Evolutionary conservation across 2,888 invertebrate genomes (phyloP).

Genomic region (Rhagonycha fulva): DNA sequence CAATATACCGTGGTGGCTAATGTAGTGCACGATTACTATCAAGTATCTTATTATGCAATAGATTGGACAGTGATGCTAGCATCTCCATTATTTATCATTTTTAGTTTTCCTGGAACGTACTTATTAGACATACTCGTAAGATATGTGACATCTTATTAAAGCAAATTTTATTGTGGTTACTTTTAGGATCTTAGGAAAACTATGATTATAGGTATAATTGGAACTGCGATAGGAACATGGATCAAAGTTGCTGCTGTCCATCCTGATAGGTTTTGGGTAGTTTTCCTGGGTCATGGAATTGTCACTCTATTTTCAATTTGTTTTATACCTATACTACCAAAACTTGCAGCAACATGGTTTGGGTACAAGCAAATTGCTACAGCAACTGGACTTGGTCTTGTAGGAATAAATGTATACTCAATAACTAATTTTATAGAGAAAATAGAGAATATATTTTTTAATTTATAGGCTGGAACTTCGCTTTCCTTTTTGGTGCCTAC

Average conservation of each 20-base stretch:
- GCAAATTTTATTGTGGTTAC: background rate
- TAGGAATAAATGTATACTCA: background rate
- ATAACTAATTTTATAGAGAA: background rate
- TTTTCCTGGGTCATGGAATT: background rate
- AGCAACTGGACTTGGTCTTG: background rate
- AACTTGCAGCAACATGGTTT: background rate
- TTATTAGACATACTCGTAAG: background rate
- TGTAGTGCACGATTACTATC: background rate
- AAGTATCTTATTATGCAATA: background rate
- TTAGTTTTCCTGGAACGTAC: background rate
- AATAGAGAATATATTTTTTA: background rate
- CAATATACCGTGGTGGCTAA: background rate
- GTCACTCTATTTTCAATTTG: background rate
- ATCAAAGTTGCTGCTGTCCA: background rate
- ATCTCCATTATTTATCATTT: background rate
- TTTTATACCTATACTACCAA: background rate
- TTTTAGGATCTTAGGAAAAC: background rate
- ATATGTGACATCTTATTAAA: background rate
- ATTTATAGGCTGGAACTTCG: background rate
- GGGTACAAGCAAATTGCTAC: background rate
- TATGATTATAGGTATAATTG: background rate
- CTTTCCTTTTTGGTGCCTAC: background rate
- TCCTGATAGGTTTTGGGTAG: background rate
- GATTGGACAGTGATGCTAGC: background rate
- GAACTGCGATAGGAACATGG: background rate